A percentile compares a stretch with the other conserved stretches of the same genome.
phyloP scores from a whole-genome alignment of 37 sponge, comb jelly and placozoan species.

The Diacarnus erythraeanus region DNA sequence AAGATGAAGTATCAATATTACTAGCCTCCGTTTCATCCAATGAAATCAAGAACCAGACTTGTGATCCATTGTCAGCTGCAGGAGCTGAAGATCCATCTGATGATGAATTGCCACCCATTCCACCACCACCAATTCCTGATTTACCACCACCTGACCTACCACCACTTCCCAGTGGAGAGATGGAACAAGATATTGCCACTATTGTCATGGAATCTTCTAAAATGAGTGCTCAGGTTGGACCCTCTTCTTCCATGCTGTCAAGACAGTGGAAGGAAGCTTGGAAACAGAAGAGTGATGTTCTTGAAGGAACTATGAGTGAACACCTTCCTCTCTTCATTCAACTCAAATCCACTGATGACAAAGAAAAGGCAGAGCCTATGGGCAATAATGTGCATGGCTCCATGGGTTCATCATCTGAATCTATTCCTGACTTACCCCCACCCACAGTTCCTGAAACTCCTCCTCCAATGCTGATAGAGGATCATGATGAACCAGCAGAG shows the following conservation, averaged over 20 bases:
- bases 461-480: neutral
- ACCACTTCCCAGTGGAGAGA: neutral
- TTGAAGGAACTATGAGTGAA: neutral
- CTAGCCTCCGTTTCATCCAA: no score
- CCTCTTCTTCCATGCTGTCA: neutral
- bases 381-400: neutral
- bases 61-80: no score
- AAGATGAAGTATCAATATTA: no score
- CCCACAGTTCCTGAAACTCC: slow-evolving; percentile 1
- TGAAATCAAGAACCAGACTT: no score
- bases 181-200: neutral
- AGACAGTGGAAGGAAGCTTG: neutral
- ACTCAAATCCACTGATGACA: neutral
- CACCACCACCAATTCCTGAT: neutral
- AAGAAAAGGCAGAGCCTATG: neutral
- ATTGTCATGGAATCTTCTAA: neutral
- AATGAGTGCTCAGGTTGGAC: neutral
- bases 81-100: neutral
- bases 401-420: neutral
- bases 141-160: neutral
- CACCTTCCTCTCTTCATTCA: slow-evolving; percentile 6
- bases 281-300: neutral
- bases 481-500: neutral
- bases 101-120: neutral
- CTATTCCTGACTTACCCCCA: neutral